These are phyloP conservation scores for Tanypteryx hageni DNA, from an alignment of 2,888 invertebrate genomes.

Conservation along the genomic window DNA sequence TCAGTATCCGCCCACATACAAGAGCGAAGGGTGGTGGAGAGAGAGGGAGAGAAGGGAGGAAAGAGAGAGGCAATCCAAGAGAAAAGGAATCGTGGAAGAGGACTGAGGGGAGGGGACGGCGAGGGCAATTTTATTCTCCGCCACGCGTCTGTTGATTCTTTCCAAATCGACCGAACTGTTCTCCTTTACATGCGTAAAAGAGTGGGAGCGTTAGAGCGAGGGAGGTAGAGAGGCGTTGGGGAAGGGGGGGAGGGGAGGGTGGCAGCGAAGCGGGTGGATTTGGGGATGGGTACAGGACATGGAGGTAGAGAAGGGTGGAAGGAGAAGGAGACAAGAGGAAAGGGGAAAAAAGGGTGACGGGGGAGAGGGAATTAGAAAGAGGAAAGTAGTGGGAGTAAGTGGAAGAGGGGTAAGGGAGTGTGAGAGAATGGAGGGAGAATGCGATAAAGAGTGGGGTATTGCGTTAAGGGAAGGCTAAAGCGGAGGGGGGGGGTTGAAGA, in stretches of 20 bases:
- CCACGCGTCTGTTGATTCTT: constrained; percentile 22
- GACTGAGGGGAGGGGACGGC: neutral
- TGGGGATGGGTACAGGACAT: neutral
- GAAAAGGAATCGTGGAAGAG: too few species aligned
- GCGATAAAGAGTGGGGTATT: neutral
- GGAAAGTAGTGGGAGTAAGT: too few species aligned
- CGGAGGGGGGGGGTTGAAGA: neutral
- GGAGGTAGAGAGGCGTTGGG: neutral
- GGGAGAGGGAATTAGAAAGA: too few species aligned
- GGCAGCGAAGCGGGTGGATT: neutral
- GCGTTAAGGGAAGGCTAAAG: neutral
- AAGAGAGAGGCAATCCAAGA: too few species aligned
- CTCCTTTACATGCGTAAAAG: constrained; percentile 12
- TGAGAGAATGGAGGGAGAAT: neutral
- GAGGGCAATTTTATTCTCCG: neutral
- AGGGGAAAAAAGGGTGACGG: neutral
- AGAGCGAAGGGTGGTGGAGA: neutral
- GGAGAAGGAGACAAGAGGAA: neutral
- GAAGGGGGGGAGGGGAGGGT: neutral
- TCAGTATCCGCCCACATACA: neutral
- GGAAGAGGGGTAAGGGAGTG: too few species aligned
- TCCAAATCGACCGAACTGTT: constrained; percentile 9
- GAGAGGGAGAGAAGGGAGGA: neutral
- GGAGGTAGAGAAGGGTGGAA: neutral
- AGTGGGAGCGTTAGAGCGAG: neutral